Evolutionary conservation across 2,888 invertebrate genomes (phyloP), one percentile per base, ranked within the genome.

Genomic region (Drosophila kuntzei): DNA sequence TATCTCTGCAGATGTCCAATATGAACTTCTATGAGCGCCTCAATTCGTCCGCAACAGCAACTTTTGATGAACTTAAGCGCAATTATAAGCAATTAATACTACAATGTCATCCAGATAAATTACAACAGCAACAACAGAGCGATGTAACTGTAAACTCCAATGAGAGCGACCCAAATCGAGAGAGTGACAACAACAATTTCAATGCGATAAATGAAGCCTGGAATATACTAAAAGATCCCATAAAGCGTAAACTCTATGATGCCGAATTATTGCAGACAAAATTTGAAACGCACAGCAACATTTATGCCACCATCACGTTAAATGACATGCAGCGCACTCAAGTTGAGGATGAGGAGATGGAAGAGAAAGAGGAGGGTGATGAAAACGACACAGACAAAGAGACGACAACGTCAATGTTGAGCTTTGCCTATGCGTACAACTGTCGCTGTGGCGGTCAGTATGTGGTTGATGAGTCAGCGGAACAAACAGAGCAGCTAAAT

Each of bases 381-480:
- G 51, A 41, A 29, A 39, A 11, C 16, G 41, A 62, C 20, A 34
- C 58, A 71, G 70, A 88, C 69, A 77, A 73, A 84, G 85, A 73
- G 62, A 57, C 68, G 47, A 39, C 53, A 36, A 44, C 71, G 54
- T 25, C 25, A 25, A 43, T 49, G 34, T 63, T 64, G 73, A 70
- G 61, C 58, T 59, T 41, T 18, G 72, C 76, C 71, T 90, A 90
- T 81, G 89, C 92, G 32, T 95, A 95, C 90, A 93, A 92, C 11
- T 96, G 96, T 90, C 94, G 96, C 86, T 96, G 96, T 92, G 96
- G 96, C 77, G 95, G 95, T 74, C 93, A 86, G 72, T 92, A 91
- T 80, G 76, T 90, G 71, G 75, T 91, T 71, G 90, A 90, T 83
- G 85, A 76, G 57, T 78, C 90, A 85, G 83, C 79, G 29, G 50